These are phyloP conservation scores for Sinopyrophorus schimmeli DNA, from an alignment of 2,888 invertebrate species.

Conservation along the genomic window DNA sequence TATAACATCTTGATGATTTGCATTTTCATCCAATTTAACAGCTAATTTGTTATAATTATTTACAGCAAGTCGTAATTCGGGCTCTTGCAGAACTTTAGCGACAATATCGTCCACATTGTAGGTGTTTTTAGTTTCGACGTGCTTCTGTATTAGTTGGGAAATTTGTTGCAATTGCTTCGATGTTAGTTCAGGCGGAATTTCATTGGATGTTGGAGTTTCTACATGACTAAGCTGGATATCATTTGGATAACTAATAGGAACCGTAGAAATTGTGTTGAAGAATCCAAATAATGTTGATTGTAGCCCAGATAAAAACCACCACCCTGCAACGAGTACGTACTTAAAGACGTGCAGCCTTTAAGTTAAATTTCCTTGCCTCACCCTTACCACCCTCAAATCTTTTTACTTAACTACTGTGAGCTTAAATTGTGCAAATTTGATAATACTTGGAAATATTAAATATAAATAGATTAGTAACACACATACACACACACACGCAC, in stretches of 20 bases:
- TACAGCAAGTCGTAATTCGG: conserved; percentile 37
- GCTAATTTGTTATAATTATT: conserved; percentile 34
- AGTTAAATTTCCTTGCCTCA: conserved; percentile 42
- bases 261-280: conserved; percentile 27
- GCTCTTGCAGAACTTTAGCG: conserved; percentile 22
- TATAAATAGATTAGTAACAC: too few relatives aligned
- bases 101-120: conserved; percentile 44
- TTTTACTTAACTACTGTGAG: too few relatives aligned
- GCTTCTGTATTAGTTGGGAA: conserved; percentile 45
- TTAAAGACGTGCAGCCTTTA: conserved; percentile 41
- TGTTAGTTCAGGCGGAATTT: conserved; percentile 43
- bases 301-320: conserved; percentile 47
- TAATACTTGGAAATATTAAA: too few relatives aligned
- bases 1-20: conserved; percentile 35
- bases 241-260: not conserved
- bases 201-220: conserved; percentile 36
- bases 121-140: conserved; percentile 43
- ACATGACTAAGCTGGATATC: too few relatives aligned
- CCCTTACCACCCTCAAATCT: conserved; percentile 47
- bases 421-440: too few relatives aligned
- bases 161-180: conserved; percentile 52
- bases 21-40: conserved; percentile 14
- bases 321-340: conserved; percentile 48
- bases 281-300: conserved; percentile 39
- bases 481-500: too few relatives aligned